Evolutionary conservation across 2,797 vertebrate genomes (phyloP).

Genomic region (Phylloscopus collybita): DNA sequence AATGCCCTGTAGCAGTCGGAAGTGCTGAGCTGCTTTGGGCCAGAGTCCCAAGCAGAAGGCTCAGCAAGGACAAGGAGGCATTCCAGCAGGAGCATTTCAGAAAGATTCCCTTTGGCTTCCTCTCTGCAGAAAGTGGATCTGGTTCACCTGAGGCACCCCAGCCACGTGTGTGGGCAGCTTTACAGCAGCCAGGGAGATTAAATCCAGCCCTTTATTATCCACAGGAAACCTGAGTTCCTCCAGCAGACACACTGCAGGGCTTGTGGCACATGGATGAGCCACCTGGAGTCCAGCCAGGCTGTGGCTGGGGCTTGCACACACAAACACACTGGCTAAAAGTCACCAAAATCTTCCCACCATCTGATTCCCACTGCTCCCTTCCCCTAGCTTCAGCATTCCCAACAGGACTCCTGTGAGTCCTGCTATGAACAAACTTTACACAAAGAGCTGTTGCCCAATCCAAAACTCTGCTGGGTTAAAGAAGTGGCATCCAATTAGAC

Average conservation of each 20-base stretch:
- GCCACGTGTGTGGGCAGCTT: background rate
- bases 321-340: background rate
- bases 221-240: slow-evolving; percentile 2
- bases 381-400: background rate
- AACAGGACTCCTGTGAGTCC: background rate
- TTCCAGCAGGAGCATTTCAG: background rate
- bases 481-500: background rate
- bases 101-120: background rate
- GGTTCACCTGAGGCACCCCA: background rate
- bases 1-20: background rate
- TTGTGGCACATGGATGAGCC: background rate
- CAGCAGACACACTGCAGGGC: background rate
- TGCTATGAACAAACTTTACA: background rate
- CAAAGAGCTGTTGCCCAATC: background rate
- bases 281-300: background rate
- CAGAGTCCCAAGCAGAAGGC: background rate
- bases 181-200: background rate
- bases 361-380: background rate
- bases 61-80: background rate
- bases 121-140: background rate
- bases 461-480: background rate
- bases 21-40: background rate
- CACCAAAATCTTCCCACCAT: background rate
- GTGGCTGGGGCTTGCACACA: background rate
- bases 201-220: slow-evolving; percentile 11